Evolutionary conservation across 2,113 vertebrate genomes (phyloP).

Genomic region (Cochlearius cochlearius): DNA sequence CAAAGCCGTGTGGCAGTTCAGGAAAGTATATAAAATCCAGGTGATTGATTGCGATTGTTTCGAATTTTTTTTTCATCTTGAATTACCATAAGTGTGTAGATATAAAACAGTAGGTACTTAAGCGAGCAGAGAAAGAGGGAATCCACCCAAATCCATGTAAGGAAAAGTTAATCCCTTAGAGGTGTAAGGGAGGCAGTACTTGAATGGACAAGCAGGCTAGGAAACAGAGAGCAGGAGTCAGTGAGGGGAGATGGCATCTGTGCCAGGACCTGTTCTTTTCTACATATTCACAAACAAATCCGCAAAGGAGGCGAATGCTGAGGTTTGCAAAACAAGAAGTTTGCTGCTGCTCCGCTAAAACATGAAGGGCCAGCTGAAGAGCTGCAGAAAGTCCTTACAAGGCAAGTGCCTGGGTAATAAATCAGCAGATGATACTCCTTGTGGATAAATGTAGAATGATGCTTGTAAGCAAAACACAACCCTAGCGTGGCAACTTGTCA

Average conservation of each 20-base stretch:
- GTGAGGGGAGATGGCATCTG: neutral
- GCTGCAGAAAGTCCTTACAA: neutral
- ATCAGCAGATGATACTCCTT: neutral
- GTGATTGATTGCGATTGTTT: neutral
- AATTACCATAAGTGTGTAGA: neutral
- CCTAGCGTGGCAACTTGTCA: neutral
- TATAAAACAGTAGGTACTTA: neutral
- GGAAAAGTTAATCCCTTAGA: neutral
- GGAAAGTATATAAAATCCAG: neutral
- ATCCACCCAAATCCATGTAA: neutral
- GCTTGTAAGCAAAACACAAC: neutral
- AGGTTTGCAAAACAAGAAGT: neutral
- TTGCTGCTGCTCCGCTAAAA: rapidly evolving
- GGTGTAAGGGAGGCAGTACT: neutral
- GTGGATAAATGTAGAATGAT: neutral
- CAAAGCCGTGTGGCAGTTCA: neutral
- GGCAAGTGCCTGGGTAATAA: neutral
- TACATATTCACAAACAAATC: neutral
- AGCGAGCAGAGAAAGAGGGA: rapidly evolving
- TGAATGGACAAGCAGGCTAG: neutral
- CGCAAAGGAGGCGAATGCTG: neutral
- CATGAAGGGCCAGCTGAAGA: neutral
- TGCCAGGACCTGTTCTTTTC: neutral
- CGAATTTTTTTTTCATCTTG: neutral
- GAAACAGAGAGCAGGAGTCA: neutral